A percentile compares a stretch with the other conserved stretches of the same genome.
phyloP scores from a whole-genome alignment of 2,797 vertebrate species.

The Heliangelus exortis region DNA sequence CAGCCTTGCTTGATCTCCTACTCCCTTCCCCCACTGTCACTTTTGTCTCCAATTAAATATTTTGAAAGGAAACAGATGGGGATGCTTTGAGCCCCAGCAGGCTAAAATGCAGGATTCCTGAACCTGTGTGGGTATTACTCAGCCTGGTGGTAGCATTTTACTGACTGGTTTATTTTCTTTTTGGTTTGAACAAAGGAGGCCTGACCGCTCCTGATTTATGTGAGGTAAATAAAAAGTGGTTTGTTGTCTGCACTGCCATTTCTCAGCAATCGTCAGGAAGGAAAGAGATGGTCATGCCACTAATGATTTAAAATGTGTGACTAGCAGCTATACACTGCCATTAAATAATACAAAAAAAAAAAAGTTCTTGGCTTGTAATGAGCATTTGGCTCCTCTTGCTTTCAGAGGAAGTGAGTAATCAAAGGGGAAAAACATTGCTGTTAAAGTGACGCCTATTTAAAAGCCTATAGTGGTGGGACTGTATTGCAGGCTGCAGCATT shows the following conservation, averaged over 20 bases:
- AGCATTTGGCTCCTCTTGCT: constrained; percentile 60
- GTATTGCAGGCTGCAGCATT: neutral
- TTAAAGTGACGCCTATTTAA: constrained; percentile 5
- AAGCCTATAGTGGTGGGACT: neutral
- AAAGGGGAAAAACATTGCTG: constrained; percentile 31
- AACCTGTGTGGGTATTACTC: constrained; percentile 41
- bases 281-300: constrained; percentile 67
- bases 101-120: constrained; percentile 35
- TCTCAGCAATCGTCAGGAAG: constrained; percentile 61
- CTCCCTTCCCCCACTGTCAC: constrained; percentile 58
- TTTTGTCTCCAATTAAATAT: constrained; percentile 52
- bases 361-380: constrained; percentile 34
- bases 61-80: constrained; percentile 68
- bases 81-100: constrained; percentile 5
- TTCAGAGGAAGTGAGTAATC: constrained; percentile 65
- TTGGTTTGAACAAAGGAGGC: constrained; percentile 51
- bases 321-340: constrained; percentile 62
- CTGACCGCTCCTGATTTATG: constrained; percentile 54
- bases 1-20: neutral
- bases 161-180: constrained; percentile 57
- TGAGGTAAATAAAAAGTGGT: constrained; percentile 65
- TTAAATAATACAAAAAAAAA: constrained; percentile 54
- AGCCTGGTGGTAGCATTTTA: constrained; percentile 45
- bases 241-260: constrained; percentile 43
- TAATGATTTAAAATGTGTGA: constrained; percentile 73